Evolutionary conservation across 1,140 invertebrate species (phyloP), one percentile per base, ranked within the genome.

Genomic region (Paraescarpia echinospica): DNA sequence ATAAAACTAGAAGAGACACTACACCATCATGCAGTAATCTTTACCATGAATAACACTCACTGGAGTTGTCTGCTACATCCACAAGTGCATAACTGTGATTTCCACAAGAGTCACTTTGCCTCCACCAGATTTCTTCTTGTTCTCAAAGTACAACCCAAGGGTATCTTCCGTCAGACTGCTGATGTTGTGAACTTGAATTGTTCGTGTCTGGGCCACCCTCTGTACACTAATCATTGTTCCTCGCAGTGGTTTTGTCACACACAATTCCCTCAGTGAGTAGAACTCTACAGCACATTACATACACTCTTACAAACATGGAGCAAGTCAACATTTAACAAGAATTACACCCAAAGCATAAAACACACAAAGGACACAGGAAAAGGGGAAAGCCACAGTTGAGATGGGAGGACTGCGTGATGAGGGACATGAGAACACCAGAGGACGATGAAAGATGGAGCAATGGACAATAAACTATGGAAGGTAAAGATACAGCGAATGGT

Each of bases 41-140:
- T 0, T 77, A 27, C 22, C 59, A 77, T 77, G 14, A 77, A 14
- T 77, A 4, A 77, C 8, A 77, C 4, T 77, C 27, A 77, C 59
- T 77, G 59, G 59, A 18, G 22, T 31, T 77, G 22, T 77, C 59
- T 18, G 4, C 1, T 77, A 77, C 1, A 4, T 77, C 59, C 59
- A 77, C 59, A 77, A 77, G 9, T 1, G 59, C 59, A 18, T 77
- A 5, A 77, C 22, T 18, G 2, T 91, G 18, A 91, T 14, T 1
- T 91, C 8, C 14, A 91, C 5, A 48, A 1, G 6, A 33, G 31
- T 59, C 91, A 91, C 91, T 1, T 48, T 33, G 35, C 35, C 91
- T 41, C 91, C 91, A 9, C 91, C 91, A 34, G 91, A 91, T 34
- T 34, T 33, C 33, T 48, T 91, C 51, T 91, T 91, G 35, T 91